Evolutionary conservation across 1,140 invertebrate species (phyloP), one percentile per base, ranked within the genome.

Genomic region (Tenebrio molitor): DNA sequence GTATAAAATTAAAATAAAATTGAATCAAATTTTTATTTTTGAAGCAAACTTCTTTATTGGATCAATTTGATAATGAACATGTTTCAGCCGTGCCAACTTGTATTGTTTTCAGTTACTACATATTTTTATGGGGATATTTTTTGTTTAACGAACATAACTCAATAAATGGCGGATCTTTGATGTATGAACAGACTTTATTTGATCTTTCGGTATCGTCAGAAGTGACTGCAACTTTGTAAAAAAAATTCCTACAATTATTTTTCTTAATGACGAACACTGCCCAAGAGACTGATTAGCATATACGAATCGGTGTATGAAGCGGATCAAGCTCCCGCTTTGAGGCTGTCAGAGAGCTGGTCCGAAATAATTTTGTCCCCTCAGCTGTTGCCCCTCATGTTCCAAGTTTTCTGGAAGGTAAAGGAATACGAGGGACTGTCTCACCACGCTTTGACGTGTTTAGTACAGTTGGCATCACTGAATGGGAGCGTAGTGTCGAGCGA

Each of bases 371-470:
- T 94, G 41, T 89, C 94, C 79, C 88, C 91, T 17, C 86, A 87
- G 69, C 84, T 96, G 6, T 81, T 95, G 58, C 86, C 91, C 36
- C 80, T 96, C 25, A 93, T 96, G 83, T 96, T 95, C 81, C 90
- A 93, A 84, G 85, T 95, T 58, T 93, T 95, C 82, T 91, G 91
- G 87, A 92, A 94, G 86, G 89, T 95, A 6, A 85, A 94, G 36
- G 87, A 88, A 21, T 89, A 92, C 79, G 89, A 90, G 7, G 89
- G 92, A 39, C 84, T 96, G 73, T 87, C 90, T 33, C 91, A 93
- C 83, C 90, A 92, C 75, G 91, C 92, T 6, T 81, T 95, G 14
- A 91, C 88, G 67, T 95, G 94, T 84, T 84, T 97, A 16, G 89
- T 92, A 7, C 95, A 96, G 80, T 84, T 97, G 29, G 89, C 91